Evolutionary conservation across 2,113 vertebrate species (phyloP).

Genomic region (Aptenodytes forsteri): DNA sequence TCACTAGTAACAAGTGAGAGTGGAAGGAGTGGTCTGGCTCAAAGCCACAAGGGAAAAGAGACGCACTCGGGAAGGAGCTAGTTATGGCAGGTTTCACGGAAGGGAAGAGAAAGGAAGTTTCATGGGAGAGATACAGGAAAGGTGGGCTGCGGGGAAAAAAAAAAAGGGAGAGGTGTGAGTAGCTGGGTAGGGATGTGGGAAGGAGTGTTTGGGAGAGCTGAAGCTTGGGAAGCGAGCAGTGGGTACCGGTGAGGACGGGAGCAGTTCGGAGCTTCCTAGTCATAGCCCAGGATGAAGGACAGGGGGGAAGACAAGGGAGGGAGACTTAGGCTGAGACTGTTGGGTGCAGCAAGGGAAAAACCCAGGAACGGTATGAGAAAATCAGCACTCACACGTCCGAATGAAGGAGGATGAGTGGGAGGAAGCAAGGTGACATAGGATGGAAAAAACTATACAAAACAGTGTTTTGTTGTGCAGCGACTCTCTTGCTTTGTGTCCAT

Average conservation of each 20-base stretch:
- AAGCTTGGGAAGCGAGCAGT: background rate
- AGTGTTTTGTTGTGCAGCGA: background rate
- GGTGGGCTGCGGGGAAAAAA: background rate
- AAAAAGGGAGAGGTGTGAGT: background rate
- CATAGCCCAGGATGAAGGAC: background rate
- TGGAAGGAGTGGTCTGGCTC: background rate
- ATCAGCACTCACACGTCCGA: background rate
- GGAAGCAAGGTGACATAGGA: background rate
- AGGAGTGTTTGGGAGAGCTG: rapidly evolving
- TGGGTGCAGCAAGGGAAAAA: background rate
- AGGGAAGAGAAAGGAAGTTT: background rate
- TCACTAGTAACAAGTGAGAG: background rate
- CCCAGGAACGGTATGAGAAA: background rate
- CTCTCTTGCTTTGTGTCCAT: background rate
- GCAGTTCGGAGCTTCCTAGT: background rate
- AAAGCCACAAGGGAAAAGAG: background rate
- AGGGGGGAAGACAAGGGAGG: background rate
- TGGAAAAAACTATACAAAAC: background rate
- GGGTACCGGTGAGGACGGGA: background rate
- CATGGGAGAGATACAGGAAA: background rate
- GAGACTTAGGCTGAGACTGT: background rate
- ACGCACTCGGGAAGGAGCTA: background rate
- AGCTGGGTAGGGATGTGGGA: background rate
- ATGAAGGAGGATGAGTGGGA: background rate
- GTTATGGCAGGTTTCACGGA: background rate